phyloP scores from a whole-genome alignment of 2,888 invertebrate genomes.

The Epicampocera succincta region DNA sequence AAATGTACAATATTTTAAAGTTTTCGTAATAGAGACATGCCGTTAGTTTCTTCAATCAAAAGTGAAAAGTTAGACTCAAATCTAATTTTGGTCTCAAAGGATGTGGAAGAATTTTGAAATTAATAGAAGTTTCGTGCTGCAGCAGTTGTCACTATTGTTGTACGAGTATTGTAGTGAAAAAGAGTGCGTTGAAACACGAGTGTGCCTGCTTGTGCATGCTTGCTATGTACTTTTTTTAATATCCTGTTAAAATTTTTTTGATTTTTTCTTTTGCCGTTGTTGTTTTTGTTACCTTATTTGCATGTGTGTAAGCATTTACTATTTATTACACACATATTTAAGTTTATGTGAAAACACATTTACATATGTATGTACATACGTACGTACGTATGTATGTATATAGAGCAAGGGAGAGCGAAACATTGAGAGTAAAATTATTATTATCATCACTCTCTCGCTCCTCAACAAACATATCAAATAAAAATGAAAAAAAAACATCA shows the following conservation, averaged over 20 bases:
- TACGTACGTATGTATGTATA: conserved; percentile 13
- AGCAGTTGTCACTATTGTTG: conserved; percentile 38
- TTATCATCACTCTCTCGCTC: conserved; percentile 58
- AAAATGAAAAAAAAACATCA: conserved; percentile 25
- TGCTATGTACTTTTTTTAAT: conserved; percentile 49
- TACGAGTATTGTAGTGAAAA: conserved; percentile 7
- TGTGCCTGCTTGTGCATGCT: conserved; percentile 10
- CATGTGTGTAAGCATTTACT: conserved; percentile 65
- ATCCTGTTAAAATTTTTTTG: conserved; percentile 60
- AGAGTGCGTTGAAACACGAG: conserved; percentile 18
- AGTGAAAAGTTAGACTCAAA: neutral
- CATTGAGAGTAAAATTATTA: conserved; percentile 56
- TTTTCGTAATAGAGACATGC: too few species aligned
- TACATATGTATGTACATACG: neutral
- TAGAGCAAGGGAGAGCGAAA: conserved; percentile 57
- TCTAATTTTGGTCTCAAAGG: neutral
- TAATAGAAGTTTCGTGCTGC: conserved; percentile 37
- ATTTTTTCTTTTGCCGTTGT: conserved; percentile 4
- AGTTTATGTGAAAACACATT: conserved; percentile 6
- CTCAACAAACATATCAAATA: conserved; percentile 52
- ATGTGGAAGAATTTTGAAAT: conserved; percentile 42
- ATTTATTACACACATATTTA: conserved; percentile 47
- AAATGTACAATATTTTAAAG: neutral
- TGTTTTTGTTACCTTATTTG: conserved; percentile 47
- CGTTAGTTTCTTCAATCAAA: neutral